Evolutionary conservation across 2,888 invertebrate genomes (phyloP).

Genomic region (Tupiocoris notatus): DNA sequence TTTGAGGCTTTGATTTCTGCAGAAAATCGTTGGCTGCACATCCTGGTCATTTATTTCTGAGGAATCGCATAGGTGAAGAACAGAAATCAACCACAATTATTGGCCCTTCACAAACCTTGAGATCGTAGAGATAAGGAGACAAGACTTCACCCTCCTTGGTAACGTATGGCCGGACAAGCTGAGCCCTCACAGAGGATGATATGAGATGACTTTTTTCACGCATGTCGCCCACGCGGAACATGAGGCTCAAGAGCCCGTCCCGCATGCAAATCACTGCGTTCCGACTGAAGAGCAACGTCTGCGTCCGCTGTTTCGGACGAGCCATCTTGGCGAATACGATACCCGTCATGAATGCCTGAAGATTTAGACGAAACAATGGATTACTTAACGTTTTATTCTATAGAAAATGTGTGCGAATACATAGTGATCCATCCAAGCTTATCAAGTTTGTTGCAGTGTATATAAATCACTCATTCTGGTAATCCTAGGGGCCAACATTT

Average conservation of each 20-base stretch:
- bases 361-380: too few relatives aligned
- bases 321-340: slow-evolving; percentile 94
- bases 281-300: slow-evolving; percentile 89
- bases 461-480: too few relatives aligned
- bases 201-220: slow-evolving; percentile 85
- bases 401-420: too few relatives aligned
- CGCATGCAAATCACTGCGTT: slow-evolving; percentile 84
- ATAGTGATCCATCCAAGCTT: too few relatives aligned
- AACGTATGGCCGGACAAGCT: slow-evolving; percentile 74
- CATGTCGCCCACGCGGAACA: slow-evolving; percentile 94
- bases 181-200: slow-evolving; percentile 83
- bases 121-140: slow-evolving; percentile 60
- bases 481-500: too few relatives aligned
- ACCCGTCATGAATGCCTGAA: slow-evolving; percentile 70
- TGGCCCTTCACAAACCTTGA: slow-evolving; percentile 53
- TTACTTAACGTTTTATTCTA: too few relatives aligned
- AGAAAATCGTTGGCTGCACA: too few relatives aligned
- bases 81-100: too few relatives aligned
- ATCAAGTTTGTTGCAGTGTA: too few relatives aligned
- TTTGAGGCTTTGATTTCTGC: not conserved
- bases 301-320: slow-evolving; percentile 87
- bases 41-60: too few relatives aligned
- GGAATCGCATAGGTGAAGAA: too few relatives aligned
- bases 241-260: slow-evolving; percentile 79
- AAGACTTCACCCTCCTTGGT: slow-evolving; percentile 73